These are phyloP conservation scores for Drosophila parvula DNA, from an alignment of 1,140 invertebrate species.

Conservation along the genomic window DNA sequence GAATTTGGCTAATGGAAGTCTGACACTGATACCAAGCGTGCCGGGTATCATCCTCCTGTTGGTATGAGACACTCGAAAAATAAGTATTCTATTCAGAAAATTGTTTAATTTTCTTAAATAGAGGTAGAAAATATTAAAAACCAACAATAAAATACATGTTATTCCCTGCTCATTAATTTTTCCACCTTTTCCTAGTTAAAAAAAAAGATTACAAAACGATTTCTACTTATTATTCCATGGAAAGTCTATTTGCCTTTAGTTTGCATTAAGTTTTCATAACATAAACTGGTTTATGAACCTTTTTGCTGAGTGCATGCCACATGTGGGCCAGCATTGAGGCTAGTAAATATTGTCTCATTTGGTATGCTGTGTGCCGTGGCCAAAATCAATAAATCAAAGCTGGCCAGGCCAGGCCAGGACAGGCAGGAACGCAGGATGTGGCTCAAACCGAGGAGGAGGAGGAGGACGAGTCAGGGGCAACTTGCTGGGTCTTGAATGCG, in stretches of 20 bases:
- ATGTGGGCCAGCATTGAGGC: conserved; percentile 55
- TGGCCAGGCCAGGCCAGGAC: conserved; percentile 31
- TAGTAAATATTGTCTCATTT: conserved; percentile 79
- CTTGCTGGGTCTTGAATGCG: conserved; percentile 56
- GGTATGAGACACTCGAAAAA: conserved; percentile 11
- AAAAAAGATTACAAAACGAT: too few relatives aligned
- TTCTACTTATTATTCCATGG: too few relatives aligned
- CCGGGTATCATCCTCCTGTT: background rate
- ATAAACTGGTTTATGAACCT: background rate
- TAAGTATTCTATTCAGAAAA: too few relatives aligned
- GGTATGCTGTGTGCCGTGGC: conserved; percentile 69
- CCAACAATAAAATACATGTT: too few relatives aligned
- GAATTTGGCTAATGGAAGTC: conserved; percentile 53
- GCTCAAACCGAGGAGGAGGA: conserved; percentile 2
- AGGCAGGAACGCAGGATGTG: conserved; percentile 8
- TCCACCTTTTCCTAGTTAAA: too few relatives aligned
- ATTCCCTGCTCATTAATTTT: background rate
- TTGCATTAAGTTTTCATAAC: background rate
- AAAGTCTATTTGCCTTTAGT: background rate
- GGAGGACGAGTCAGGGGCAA: background rate
- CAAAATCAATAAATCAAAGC: conserved; percentile 82
- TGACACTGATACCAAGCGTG: conserved; percentile 34
- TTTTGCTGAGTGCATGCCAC: conserved; percentile 36
- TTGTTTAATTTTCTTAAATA: too few relatives aligned
- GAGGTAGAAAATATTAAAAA: too few relatives aligned